phyloP scores from a whole-genome alignment of 2,888 invertebrate species.

The Drosophila barbarae region DNA sequence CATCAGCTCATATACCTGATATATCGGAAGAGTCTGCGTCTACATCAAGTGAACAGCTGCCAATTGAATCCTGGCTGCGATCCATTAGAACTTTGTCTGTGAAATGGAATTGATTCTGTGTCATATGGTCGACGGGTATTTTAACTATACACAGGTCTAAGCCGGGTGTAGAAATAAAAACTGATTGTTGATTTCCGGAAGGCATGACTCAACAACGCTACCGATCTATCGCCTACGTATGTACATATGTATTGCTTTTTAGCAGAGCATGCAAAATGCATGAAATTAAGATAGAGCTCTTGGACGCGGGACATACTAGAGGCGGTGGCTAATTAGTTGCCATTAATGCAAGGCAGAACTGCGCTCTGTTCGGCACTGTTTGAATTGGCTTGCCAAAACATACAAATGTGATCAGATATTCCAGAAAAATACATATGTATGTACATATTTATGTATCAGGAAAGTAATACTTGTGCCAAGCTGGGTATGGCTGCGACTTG shows the following conservation, averaged over 20 bases:
- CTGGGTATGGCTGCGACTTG: slow-evolving; percentile 12
- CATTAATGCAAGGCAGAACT: slow-evolving; percentile 61
- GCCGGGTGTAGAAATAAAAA: not conserved
- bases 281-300: slow-evolving; percentile 1
- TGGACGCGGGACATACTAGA: slow-evolving; percentile 5
- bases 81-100: slow-evolving; percentile 82
- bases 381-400: not conserved
- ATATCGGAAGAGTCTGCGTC: slow-evolving; percentile 87
- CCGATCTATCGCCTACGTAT: slow-evolving; percentile 35
- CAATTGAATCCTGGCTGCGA: slow-evolving; percentile 90
- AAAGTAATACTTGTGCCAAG: not conserved
- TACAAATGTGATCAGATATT: not conserved
- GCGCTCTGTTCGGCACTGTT: slow-evolving; percentile 9
- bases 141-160: slow-evolving; percentile 2
- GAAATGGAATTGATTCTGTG: slow-evolving; percentile 22
- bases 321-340: slow-evolving; percentile 57
- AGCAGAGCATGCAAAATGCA: slow-evolving; percentile 48
- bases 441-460: not conserved
- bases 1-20: slow-evolving; percentile 82
- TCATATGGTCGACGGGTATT: slow-evolving; percentile 8
- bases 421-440: not conserved
- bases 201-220: not conserved
- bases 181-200: slow-evolving; percentile 19
- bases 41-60: slow-evolving; percentile 92
- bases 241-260: not conserved